These are phyloP conservation scores for Morphnarchus princeps DNA, from an alignment of 2,113 vertebrate species.

Conservation along the genomic window DNA sequence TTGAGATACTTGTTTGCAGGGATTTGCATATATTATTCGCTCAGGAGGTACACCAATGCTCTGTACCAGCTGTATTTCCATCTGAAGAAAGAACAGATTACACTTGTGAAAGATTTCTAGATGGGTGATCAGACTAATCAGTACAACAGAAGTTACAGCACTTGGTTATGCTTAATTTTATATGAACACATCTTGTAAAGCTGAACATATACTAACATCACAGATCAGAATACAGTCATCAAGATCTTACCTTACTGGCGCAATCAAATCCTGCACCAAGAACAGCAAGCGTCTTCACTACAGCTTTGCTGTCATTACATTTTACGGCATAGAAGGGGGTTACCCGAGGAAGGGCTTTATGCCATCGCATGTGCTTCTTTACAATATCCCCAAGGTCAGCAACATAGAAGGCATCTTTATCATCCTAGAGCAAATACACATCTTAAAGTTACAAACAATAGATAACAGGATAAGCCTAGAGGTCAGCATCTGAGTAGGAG, in stretches of 20 bases:
- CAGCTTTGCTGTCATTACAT: constrained; percentile 88
- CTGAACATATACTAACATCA: background rate
- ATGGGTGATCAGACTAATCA: background rate
- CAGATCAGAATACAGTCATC: rapidly evolving
- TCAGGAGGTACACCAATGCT: constrained; percentile 87
- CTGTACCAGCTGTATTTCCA: constrained; percentile 93
- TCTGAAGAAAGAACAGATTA: constrained; percentile 69
- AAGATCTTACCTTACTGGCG: constrained; percentile 88
- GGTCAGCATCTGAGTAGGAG: background rate
- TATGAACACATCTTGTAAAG: background rate
- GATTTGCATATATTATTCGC: constrained; percentile 97
- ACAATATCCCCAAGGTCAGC: constrained; percentile 93
- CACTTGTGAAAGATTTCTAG: background rate
- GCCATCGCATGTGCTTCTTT: constrained; percentile 93
- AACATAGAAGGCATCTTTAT: constrained; percentile 95
- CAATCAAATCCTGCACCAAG: constrained; percentile 95
- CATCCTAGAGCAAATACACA: constrained; percentile 79
- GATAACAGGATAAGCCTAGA: background rate
- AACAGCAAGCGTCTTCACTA: constrained; percentile 86
- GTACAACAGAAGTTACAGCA: background rate
- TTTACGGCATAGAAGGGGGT: constrained; percentile 95
- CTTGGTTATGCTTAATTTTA: background rate
- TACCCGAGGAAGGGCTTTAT: constrained; percentile 85
- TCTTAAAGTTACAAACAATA: background rate
- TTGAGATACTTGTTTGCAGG: constrained; percentile 97